Conservation (phyloP, 1,140 invertebrate genomes). For the Harpegnathos saltator region DNA sequence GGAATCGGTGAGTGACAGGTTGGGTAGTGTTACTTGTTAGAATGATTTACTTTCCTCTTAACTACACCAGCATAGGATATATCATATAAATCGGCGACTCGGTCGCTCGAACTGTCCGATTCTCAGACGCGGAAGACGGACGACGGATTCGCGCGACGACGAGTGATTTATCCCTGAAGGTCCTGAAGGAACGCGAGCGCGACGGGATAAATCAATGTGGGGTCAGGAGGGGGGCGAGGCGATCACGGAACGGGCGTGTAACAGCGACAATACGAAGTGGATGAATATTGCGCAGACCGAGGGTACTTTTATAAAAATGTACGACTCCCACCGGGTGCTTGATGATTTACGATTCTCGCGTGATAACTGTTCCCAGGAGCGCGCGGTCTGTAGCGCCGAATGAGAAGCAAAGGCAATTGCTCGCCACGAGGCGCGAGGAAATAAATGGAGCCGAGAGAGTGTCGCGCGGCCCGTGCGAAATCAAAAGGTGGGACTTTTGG, state of each 20-base stretch:
- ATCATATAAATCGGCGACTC: background rate
- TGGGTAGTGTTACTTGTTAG: too few relatives aligned
- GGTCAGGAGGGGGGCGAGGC: too few relatives aligned
- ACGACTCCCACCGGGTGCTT: background rate
- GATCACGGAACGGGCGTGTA: background rate
- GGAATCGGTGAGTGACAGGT: too few relatives aligned
- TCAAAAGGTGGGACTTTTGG: constrained; percentile 51
- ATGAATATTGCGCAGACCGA: constrained; percentile 42
- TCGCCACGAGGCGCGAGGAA: constrained; percentile 34
- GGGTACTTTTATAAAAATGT: constrained; percentile 40
- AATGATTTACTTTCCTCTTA: too few relatives aligned
- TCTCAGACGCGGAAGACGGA: background rate
- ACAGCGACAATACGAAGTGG: background rate
- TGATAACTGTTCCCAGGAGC: constrained; percentile 49
- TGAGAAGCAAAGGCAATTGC: constrained; percentile 52
- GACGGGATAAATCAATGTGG: constrained; percentile 21
- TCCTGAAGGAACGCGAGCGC: background rate
- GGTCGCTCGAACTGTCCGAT: background rate
- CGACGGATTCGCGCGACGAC: background rate
- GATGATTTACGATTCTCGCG: constrained; percentile 47
- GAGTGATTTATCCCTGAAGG: background rate
- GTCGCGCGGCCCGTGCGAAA: constrained; percentile 32
- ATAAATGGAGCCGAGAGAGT: constrained; percentile 40
- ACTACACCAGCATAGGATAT: background rate
- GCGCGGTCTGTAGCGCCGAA: background rate